Percentiles rank a stretch among this genome's conserved stretches.
These are phyloP conservation scores for Octomys mimax DNA, from an alignment of 2,797 vertebrate species.

Conservation along the genomic window DNA sequence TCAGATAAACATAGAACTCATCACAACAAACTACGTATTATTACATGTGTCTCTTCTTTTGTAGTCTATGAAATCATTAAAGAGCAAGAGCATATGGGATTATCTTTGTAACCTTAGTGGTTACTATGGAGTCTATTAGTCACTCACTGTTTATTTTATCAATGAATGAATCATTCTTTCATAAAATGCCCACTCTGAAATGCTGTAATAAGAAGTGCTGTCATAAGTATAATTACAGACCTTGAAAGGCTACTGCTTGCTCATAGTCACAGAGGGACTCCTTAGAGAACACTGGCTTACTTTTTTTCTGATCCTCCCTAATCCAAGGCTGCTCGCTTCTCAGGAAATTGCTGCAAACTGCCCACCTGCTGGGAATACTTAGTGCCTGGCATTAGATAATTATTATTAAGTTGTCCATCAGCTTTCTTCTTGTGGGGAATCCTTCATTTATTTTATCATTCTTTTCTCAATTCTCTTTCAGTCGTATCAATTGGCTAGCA, in stretches of 20 bases:
- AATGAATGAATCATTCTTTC: slow-evolving; percentile 43
- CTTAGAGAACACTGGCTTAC: not conserved
- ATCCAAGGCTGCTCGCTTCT: not conserved
- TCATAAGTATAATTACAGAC: not conserved
- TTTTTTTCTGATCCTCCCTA: not conserved
- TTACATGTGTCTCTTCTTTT: not conserved
- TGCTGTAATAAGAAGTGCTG: not conserved
- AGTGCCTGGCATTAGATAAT: not conserved
- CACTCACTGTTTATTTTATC: slow-evolving; percentile 1
- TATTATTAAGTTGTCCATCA: not conserved
- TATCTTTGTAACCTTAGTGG: not conserved
- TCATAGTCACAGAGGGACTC: not conserved
- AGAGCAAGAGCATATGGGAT: slow-evolving; percentile 2
- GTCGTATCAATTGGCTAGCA: not conserved
- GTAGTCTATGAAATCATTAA: not conserved
- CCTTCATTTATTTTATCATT: slow-evolving; percentile 36
- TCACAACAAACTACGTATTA: not conserved
- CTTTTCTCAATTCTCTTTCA: slow-evolving; percentile 29
- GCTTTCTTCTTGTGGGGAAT: slow-evolving; percentile 34
- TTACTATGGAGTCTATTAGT: not conserved
- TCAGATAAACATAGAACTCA: not conserved
- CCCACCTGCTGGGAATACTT: not conserved
- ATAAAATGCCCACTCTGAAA: not conserved
- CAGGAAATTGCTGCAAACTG: not conserved
- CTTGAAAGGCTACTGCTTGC: not conserved